These are phyloP conservation scores for Apotomis capreana DNA, from an alignment of 2,888 invertebrate genomes.

Conservation along the genomic window DNA sequence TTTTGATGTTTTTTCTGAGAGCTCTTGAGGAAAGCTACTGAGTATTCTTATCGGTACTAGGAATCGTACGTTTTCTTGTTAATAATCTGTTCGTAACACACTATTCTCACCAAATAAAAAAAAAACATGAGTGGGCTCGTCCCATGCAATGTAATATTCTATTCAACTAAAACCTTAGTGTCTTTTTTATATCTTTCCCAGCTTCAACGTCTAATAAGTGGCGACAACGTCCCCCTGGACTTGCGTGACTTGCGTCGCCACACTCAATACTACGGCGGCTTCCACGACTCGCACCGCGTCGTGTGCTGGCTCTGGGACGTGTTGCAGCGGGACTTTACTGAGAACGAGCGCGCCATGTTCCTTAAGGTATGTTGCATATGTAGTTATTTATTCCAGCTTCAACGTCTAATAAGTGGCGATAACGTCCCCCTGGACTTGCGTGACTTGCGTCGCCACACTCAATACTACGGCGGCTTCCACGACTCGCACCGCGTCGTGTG, in stretches of 20 bases:
- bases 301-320: conserved; percentile 99
- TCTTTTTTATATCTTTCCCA: conserved; percentile 52
- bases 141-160: too few relatives aligned
- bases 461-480: conserved; percentile 99
- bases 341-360: conserved; percentile 96
- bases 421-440: conserved; percentile 95
- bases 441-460: conserved; percentile 94
- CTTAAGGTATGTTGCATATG: conserved; percentile 96
- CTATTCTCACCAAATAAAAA: too few relatives aligned
- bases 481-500: conserved; percentile 98
- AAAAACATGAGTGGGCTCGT: too few relatives aligned
- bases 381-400: too few relatives aligned
- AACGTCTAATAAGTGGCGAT: conserved; percentile 97
- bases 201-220: conserved; percentile 97
- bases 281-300: conserved; percentile 98
- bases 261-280: conserved; percentile 99
- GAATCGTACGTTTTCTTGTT: too few relatives aligned
- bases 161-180: too few relatives aligned
- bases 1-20: too few relatives aligned
- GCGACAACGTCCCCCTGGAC: conserved; percentile 97
- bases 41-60: too few relatives aligned
- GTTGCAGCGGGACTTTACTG: conserved; percentile 95
- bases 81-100: too few relatives aligned
- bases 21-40: too few relatives aligned
- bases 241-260: conserved; percentile 93